Evolutionary conservation across 2,888 invertebrate species (phyloP).

Genomic region (Callinectes sapidus): DNA sequence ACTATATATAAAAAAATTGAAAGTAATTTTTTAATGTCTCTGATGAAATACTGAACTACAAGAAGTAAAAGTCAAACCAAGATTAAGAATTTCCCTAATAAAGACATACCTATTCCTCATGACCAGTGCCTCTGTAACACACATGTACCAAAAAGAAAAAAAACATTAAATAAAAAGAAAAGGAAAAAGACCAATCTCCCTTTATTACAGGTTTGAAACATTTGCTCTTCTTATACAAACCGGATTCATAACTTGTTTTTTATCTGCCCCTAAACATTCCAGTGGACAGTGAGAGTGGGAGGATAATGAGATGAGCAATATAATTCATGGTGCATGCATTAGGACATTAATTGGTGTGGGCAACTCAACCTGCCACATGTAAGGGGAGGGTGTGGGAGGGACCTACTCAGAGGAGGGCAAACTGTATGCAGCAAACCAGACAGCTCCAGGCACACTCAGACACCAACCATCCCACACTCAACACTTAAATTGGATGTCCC

Average conservation of each 20-base stretch:
- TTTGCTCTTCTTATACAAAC: neutral
- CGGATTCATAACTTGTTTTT: neutral
- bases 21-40: neutral
- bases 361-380: neutral
- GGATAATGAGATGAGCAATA: constrained; percentile 4
- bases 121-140: neutral
- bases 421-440: neutral
- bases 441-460: neutral
- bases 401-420: neutral
- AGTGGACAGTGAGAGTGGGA: constrained; percentile 12
- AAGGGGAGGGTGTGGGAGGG: neutral
- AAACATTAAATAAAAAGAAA: neutral
- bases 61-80: no score
- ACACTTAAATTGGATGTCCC: neutral
- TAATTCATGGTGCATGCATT: neutral
- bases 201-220: neutral
- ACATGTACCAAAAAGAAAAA: neutral
- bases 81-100: neutral
- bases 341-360: constrained; percentile 20
- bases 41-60: no score
- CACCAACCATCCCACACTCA: neutral
- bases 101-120: neutral
- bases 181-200: neutral
- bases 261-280: neutral
- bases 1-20: neutral